Evolutionary conservation across 2,113 vertebrate genomes (phyloP).

Genomic region (Oostethus manadensis): DNA sequence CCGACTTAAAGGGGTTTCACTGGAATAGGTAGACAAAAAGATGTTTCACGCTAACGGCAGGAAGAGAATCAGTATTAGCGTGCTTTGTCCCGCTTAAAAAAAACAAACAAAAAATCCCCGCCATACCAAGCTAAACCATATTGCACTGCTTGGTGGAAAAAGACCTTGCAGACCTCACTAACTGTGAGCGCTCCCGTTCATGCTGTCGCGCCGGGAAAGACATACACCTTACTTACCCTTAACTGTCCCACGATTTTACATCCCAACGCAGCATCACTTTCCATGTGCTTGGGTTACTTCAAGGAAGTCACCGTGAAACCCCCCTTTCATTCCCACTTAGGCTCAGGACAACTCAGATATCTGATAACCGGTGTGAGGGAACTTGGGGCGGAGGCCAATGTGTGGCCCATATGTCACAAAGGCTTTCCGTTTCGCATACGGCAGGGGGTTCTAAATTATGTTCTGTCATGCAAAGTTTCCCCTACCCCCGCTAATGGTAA

Average conservation of each 20-base stretch:
- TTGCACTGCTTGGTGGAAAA: neutral
- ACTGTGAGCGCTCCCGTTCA: conserved; percentile 47
- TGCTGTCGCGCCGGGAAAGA: conserved; percentile 47
- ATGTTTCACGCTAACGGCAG: too few species aligned
- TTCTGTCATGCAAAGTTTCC: too few species aligned
- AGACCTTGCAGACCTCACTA: conserved; percentile 23
- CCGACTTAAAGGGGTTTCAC: too few species aligned
- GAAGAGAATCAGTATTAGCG: too few species aligned
- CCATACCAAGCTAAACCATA: neutral
- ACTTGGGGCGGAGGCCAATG: conserved; percentile 63
- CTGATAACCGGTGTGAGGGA: conserved; percentile 69
- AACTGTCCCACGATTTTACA: conserved; percentile 69
- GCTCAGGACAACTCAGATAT: conserved; percentile 56
- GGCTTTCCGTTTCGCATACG: conserved; percentile 27
- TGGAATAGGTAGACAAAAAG: too few species aligned
- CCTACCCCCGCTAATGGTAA: too few species aligned
- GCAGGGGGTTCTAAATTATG: too few species aligned
- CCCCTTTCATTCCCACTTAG: conserved; percentile 65
- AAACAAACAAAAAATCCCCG: neutral
- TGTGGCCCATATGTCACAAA: conserved; percentile 59
- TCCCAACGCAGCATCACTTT: conserved; percentile 67
- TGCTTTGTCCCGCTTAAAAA: too few species aligned
- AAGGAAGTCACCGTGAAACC: conserved; percentile 70
- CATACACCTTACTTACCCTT: conserved; percentile 62
- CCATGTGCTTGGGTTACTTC: conserved; percentile 68